Percentiles rank a stretch among this genome's conserved stretches.
These are phyloP conservation scores for Sphenopsis melanotis DNA, from an alignment of 2,797 vertebrate genomes.

Conservation along the genomic window DNA sequence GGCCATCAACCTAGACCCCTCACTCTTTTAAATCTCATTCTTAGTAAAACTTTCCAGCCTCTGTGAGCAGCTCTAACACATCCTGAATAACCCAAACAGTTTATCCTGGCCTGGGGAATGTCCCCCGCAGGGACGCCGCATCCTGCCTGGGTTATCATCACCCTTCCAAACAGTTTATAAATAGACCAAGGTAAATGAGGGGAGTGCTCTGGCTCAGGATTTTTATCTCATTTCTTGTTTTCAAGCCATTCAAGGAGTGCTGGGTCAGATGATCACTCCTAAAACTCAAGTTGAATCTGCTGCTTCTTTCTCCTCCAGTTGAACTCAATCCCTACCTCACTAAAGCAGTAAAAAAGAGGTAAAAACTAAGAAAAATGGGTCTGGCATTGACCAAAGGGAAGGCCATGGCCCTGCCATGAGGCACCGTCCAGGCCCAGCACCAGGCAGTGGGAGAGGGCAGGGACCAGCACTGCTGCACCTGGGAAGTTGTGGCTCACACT, in stretches of 20 bases:
- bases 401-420: fast-evolving
- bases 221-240: background rate
- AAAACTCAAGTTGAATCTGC: fast-evolving
- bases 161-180: constrained; percentile 57
- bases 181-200: background rate
- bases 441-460: background rate
- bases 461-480: fast-evolving
- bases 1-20: background rate
- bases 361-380: background rate
- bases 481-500: fast-evolving
- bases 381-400: background rate
- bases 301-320: background rate
- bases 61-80: background rate
- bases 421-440: background rate
- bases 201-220: fast-evolving
- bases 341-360: background rate
- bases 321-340: background rate
- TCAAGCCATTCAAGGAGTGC: background rate
- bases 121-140: background rate
- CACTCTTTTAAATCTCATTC: background rate
- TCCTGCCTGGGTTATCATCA: constrained; percentile 1
- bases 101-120: background rate
- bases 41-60: background rate
- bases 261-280: fast-evolving
- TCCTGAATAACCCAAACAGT: constrained; percentile 50